phyloP scores from a whole-genome alignment of 2,113 vertebrate genomes.

The Beaufortia kweichowensis region DNA sequence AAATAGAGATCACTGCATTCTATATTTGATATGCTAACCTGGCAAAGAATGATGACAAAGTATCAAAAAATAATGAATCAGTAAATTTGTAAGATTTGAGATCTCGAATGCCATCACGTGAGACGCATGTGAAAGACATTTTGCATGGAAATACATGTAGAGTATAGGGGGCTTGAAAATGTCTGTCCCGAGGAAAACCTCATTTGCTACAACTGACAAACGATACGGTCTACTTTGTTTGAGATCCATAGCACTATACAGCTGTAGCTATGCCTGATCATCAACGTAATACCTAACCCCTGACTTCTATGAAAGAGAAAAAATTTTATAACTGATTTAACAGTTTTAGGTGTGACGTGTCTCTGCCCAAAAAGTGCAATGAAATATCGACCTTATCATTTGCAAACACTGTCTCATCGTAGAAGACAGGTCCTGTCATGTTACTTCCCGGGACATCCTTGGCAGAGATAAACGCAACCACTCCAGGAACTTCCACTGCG shows the following conservation, averaged over 20 bases:
- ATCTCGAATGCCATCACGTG: not conserved
- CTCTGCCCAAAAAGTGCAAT: not conserved
- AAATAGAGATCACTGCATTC: too few relatives aligned
- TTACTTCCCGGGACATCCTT: constrained; percentile 87
- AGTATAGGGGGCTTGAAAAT: not conserved
- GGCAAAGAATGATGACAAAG: not conserved
- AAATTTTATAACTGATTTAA: not conserved
- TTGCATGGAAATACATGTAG: not conserved
- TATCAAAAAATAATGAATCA: not conserved
- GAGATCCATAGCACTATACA: not conserved
- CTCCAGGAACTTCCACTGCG: constrained; percentile 80
- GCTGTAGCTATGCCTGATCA: not conserved
- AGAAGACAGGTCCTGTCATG: constrained; percentile 68
- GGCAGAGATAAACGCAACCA: constrained; percentile 81
- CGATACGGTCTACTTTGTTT: not conserved
- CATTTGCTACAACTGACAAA: not conserved
- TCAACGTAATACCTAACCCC: not conserved
- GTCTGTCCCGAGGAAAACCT: not conserved
- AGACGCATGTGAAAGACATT: constrained; percentile 22
- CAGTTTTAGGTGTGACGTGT: not conserved
- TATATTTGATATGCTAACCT: not conserved
- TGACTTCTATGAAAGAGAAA: constrained; percentile 1
- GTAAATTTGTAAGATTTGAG: too few relatives aligned
- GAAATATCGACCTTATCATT: constrained; percentile 70
- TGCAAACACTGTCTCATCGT: constrained; percentile 88